Evolutionary conservation across 1,140 invertebrate species (phyloP).

Genomic region (Papilio polytes): DNA sequence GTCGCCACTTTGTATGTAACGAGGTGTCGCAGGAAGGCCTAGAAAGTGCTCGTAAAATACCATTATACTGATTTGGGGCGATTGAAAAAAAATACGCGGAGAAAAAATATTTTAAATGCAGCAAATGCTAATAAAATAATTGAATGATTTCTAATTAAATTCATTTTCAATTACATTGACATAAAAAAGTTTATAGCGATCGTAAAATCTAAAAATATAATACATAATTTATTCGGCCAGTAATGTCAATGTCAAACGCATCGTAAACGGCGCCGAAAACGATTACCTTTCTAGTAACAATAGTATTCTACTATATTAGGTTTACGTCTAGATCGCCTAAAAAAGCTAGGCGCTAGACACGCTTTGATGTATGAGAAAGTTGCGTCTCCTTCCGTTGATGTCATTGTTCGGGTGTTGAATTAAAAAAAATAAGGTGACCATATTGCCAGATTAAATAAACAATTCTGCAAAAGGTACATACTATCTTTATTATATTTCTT

Average conservation of each 20-base stretch:
- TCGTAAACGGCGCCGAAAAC: slow-evolving; percentile 2
- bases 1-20: slow-evolving; percentile 30
- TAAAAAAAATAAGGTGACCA: slow-evolving; percentile 37
- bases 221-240: slow-evolving; percentile 17
- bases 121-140: not conserved
- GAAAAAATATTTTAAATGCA: not conserved
- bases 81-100: not conserved
- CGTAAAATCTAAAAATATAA: not conserved
- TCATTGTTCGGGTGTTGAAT: slow-evolving; percentile 38
- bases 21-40: slow-evolving; percentile 8
- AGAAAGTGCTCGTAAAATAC: slow-evolving; percentile 37
- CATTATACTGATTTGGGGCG: not conserved
- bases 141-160: not conserved
- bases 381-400: slow-evolving; percentile 38
- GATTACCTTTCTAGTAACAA: slow-evolving; percentile 28
- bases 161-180: not conserved
- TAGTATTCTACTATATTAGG: slow-evolving; percentile 1
- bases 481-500: not conserved
- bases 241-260: slow-evolving; percentile 32
- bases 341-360: slow-evolving; percentile 24
- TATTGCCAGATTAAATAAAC: slow-evolving; percentile 1
- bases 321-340: slow-evolving; percentile 1
- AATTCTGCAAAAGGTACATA: not conserved
- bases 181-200: not conserved
- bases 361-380: slow-evolving; percentile 38